These are phyloP conservation scores for Lycaon pictus DNA, from an alignment of 2,113 vertebrate genomes.

Conservation along the genomic window DNA sequence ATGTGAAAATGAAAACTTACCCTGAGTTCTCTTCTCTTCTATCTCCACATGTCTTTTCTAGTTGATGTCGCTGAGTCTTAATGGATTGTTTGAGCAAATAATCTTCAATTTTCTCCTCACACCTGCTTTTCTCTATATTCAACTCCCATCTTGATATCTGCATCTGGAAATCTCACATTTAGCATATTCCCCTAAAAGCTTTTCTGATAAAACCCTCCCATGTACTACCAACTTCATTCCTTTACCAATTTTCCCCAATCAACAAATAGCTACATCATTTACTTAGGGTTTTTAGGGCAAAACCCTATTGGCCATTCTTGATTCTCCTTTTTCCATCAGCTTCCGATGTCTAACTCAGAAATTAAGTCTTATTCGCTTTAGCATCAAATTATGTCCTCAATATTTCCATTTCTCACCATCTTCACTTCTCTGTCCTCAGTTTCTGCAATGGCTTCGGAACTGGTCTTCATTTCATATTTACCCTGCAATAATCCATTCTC, in stretches of 20 bases:
- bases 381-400: background rate
- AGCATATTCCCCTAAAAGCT: background rate
- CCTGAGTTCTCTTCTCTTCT: background rate
- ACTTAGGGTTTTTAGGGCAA: background rate
- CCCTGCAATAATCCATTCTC: background rate
- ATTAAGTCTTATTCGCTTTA: background rate
- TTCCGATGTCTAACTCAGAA: background rate
- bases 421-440: background rate
- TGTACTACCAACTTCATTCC: background rate
- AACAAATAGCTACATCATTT: background rate
- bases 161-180: background rate
- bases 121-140: background rate
- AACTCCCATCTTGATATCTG: background rate
- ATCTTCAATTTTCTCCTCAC: background rate
- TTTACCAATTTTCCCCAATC: background rate
- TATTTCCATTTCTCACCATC: background rate
- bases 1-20: background rate
- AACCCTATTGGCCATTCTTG: background rate
- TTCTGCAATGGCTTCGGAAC: background rate
- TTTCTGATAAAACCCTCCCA: background rate
- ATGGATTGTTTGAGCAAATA: background rate
- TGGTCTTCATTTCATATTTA: background rate
- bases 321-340: background rate
- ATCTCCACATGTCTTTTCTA: background rate
- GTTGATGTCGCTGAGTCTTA: background rate